Conservation (phyloP, 2,113 vertebrate species). For the Bos javanicus region DNA sequence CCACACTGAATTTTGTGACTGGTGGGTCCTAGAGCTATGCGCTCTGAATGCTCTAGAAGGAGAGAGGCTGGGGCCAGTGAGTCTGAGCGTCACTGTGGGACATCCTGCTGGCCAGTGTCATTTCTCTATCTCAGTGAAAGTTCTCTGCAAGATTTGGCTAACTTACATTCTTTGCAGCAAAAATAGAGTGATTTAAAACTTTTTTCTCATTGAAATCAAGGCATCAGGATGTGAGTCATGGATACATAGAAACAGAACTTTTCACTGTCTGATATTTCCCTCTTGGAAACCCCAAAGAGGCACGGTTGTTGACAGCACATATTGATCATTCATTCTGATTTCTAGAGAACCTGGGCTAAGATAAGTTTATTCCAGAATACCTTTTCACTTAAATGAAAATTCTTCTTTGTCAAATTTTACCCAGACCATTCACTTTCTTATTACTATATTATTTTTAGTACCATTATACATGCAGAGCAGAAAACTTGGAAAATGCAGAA, state of each 20-base stretch:
- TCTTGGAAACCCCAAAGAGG: not conserved
- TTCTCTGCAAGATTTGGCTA: not conserved
- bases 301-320: accelerated
- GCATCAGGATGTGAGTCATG: not conserved
- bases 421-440: not conserved
- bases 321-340: not conserved
- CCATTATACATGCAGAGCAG: not conserved
- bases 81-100: not conserved
- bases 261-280: not conserved
- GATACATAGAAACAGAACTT: not conserved
- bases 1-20: accelerated
- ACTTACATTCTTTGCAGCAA: not conserved
- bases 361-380: not conserved
- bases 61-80: not conserved
- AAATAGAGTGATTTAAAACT: not conserved
- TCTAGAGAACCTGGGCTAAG: not conserved
- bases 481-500: not conserved
- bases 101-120: not conserved
- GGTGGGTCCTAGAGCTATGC: not conserved
- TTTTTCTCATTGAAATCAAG: not conserved
- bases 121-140: not conserved
- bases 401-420: not conserved
- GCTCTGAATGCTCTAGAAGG: not conserved
- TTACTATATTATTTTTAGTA: not conserved
- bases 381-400: not conserved